Evolutionary conservation across 1,140 invertebrate genomes (phyloP).

Genomic region (Lamellibrachia luymesi): DNA sequence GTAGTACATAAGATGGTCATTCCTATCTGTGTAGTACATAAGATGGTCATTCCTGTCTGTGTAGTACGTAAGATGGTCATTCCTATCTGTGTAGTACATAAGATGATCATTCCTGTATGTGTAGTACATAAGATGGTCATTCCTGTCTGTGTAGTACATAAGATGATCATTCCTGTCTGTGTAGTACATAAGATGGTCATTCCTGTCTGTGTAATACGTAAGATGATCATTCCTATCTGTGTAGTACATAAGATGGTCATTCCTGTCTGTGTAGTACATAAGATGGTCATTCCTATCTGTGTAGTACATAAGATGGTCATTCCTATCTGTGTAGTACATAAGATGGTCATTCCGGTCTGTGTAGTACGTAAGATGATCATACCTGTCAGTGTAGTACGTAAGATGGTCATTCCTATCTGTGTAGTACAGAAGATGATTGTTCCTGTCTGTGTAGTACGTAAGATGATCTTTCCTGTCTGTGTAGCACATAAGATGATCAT

Average conservation of each 20-base stretch:
- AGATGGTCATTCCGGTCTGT: not conserved
- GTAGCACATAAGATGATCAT: not conserved
- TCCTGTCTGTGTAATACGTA: not conserved
- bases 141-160: not conserved
- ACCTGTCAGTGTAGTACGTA: not conserved
- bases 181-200: not conserved
- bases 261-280: not conserved
- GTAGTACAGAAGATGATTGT: not conserved
- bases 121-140: not conserved
- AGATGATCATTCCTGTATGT: not conserved
- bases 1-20: not conserved
- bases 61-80: not conserved
- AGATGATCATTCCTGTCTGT: not conserved
- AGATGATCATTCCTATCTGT: not conserved
- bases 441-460: not conserved
- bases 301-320: not conserved
- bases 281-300: not conserved
- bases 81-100: not conserved
- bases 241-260: not conserved
- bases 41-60: not conserved
- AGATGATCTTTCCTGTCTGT: not conserved
- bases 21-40: not conserved
- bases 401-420: not conserved
- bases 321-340: not conserved
- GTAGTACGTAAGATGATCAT: not conserved